Percentiles rank a stretch among this genome's conserved stretches.
These are phyloP conservation scores for Gobius niger DNA, from an alignment of 2,113 vertebrate species.

Conservation along the genomic window DNA sequence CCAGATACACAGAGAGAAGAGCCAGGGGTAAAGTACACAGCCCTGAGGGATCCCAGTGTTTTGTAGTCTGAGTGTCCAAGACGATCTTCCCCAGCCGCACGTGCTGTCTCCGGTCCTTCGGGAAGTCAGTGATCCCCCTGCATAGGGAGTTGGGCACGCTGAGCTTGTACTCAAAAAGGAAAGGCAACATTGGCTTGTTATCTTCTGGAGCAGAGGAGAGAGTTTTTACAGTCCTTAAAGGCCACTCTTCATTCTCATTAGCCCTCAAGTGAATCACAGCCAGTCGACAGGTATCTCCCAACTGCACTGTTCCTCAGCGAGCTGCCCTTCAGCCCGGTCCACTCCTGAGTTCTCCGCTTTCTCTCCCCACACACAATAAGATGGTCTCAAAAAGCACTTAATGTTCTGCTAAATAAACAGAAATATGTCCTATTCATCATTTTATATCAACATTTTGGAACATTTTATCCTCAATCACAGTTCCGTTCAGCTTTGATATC, in stretches of 20 bases:
- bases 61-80: no score
- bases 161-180: no score
- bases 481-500: no score
- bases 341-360: slow-evolving; percentile 25
- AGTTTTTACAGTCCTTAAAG: slow-evolving; percentile 26
- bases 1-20: no score
- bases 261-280: slow-evolving; percentile 51
- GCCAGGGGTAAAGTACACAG: no score
- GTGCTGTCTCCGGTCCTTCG: no score
- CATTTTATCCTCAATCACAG: no score
- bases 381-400: not conserved
- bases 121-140: no score
- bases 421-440: no score
- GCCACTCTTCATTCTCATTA: slow-evolving; percentile 68
- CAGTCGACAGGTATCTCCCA: slow-evolving; percentile 46
- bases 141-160: no score
- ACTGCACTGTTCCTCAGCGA: slow-evolving; percentile 21
- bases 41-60: no score
- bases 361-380: not conserved
- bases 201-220: slow-evolving; percentile 19
- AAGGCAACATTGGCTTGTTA: slow-evolving; percentile 7
- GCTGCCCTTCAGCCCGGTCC: slow-evolving; percentile 46
- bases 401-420: not conserved
- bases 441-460: not conserved
- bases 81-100: no score